These are phyloP conservation scores for Pyrocoelia pectoralis DNA, from an alignment of 2,888 invertebrate species.

Conservation along the genomic window DNA sequence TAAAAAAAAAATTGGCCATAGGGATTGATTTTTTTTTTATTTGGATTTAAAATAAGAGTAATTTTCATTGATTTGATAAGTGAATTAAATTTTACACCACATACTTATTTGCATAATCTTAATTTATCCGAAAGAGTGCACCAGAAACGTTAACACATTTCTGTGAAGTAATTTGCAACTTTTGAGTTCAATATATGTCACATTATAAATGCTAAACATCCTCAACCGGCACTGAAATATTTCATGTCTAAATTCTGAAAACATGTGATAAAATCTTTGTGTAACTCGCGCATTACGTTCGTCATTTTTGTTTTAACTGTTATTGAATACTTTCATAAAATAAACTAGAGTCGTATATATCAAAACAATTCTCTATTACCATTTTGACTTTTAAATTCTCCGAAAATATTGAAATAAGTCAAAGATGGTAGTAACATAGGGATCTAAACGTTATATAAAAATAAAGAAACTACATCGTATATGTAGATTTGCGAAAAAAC, in stretches of 20 bases:
- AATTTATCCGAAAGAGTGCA: slow-evolving; percentile 17
- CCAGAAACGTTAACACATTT: not conserved
- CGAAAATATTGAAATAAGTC: not conserved
- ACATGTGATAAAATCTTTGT: slow-evolving; percentile 22
- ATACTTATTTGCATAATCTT: slow-evolving; percentile 19
- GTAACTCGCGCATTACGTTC: slow-evolving; percentile 5
- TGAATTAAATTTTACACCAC: slow-evolving; percentile 13
- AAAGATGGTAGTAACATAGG: not conserved
- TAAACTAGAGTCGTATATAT: not conserved
- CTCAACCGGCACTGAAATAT: slow-evolving; percentile 21
- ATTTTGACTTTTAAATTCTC: not conserved
- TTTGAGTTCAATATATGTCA: slow-evolving; percentile 22
- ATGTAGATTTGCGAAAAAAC: slow-evolving; percentile 4
- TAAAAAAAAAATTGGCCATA: too few species aligned
- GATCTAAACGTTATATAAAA: not conserved
- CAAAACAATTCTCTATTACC: too few species aligned
- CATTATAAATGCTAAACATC: slow-evolving; percentile 30
- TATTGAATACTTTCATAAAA: not conserved
- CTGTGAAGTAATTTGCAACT: slow-evolving; percentile 20
- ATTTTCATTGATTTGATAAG: not conserved
- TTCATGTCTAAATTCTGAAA: slow-evolving; percentile 19
- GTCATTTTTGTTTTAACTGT: not conserved
- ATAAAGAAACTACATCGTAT: slow-evolving; percentile 4
- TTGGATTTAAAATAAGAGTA: too few species aligned
- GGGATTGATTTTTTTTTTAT: too few species aligned